Evolutionary conservation across 2,888 invertebrate genomes (phyloP), one percentile per base, ranked within the genome.

Genomic region (Drosophila limbata): DNA sequence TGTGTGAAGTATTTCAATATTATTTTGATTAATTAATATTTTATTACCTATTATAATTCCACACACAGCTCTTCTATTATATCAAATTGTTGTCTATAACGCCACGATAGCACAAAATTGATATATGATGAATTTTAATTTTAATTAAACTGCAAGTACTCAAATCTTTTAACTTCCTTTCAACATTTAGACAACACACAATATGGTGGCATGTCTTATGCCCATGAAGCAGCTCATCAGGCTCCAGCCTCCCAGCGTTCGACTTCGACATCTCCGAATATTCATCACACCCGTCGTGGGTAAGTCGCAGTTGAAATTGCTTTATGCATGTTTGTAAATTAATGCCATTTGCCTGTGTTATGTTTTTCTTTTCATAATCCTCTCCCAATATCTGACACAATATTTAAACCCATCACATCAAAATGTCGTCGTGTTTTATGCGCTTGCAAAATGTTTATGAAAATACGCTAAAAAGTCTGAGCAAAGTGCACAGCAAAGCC

Each of bases 221-320:
- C 79, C 8, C 84, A 85, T 65, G 92, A 92, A 53, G 72, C 79
- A 6, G 78, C 73, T 2, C 74, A 83, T 11, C 84, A 90, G 67
- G 85, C 78, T 17, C 71, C 71, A 4, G 69, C 75, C 1, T 79
- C 84, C 1, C 91, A 92, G 25, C 84, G 91, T 21, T 92, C 92
- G 11, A 79, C 81, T 3, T 91, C 92, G 4, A 89, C 91, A 13
- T 92, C 92, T 4, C 92, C 92, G 8, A 91, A 92, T 63, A 88
- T 92, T 28, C 91, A 92, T 57, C 78, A 89, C 1, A 75, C 90
- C 1, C 88, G 92, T 5, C 91, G 90, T 69, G 91, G 91, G 92
- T 92, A 85, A 90, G 91, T 88, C 37, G 3, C 8, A 2, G 6
- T 25, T n/a, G 2, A 42, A 17, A 10, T 25, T 6, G 72, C 59